Conservation (phyloP, 1,140 invertebrate genomes). For the Phymastichus coffea region DNA sequence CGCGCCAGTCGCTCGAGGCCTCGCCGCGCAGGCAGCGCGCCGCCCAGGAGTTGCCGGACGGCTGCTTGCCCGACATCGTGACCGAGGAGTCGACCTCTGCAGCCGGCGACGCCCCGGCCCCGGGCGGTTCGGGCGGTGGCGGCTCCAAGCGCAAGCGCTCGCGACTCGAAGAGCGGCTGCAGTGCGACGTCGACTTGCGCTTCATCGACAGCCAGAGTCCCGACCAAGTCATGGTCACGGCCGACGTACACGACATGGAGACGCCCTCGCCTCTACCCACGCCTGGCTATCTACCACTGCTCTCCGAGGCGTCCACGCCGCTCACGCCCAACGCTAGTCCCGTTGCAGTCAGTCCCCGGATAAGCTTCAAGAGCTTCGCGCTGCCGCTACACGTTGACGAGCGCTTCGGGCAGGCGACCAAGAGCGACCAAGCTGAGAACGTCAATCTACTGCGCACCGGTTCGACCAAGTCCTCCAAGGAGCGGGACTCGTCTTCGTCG, state of each 20-base stretch:
- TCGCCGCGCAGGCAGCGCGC: constrained; percentile 55
- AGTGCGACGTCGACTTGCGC: constrained; percentile 56
- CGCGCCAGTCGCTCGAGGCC: constrained; percentile 56
- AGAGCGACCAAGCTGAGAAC: constrained; percentile 36
- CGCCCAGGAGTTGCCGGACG: constrained; percentile 44
- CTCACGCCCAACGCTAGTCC: constrained; percentile 45
- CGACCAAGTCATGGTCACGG: constrained; percentile 57
- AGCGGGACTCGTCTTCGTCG: neutral
- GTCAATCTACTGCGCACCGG: neutral
- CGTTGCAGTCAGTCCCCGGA: constrained; percentile 46
- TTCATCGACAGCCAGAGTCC: constrained; percentile 63
- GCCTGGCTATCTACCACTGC: constrained; percentile 50
- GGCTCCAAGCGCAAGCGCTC: constrained; percentile 56
- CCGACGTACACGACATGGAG: constrained; percentile 53
- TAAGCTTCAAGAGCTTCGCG: constrained; percentile 55
- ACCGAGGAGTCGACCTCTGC: neutral
- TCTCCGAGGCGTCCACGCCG: constrained; percentile 53
- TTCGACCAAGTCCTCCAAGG: no score
- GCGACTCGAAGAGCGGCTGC: constrained; percentile 56
- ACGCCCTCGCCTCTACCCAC: constrained; percentile 52
- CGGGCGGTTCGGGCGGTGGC: constrained; percentile 50
- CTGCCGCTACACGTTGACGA: constrained; percentile 45
- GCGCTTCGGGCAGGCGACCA: no score
- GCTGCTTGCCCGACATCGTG: neutral
- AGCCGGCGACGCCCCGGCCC: constrained; percentile 40